These are phyloP conservation scores for Meteorus cinctellus DNA, from an alignment of 2,888 invertebrate species.

Conservation along the genomic window DNA sequence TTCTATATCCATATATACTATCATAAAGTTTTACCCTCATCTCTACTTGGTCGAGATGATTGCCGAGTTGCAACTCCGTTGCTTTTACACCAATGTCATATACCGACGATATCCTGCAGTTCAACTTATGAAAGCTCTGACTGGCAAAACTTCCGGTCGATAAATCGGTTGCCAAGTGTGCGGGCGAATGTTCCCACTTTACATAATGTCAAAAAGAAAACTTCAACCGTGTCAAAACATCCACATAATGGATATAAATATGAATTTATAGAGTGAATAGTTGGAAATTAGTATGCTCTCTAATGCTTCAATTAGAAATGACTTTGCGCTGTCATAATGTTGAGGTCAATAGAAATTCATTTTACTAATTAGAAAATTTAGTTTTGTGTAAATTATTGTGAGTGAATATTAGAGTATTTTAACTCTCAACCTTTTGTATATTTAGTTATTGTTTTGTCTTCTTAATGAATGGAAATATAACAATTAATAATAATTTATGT, in stretches of 20 bases:
- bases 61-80: not conserved
- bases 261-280: not conserved
- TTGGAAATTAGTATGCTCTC: not conserved
- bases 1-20: slow-evolving; percentile 1
- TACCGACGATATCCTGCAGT: not conserved
- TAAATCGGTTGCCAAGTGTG: not conserved
- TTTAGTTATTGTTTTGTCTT: too few relatives aligned
- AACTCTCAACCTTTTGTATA: too few relatives aligned
- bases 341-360: not conserved
- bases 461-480: too few relatives aligned
- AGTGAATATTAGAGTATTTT: not conserved
- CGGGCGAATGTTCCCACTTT: not conserved
- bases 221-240: not conserved
- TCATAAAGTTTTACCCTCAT: not conserved
- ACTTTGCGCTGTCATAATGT: not conserved
- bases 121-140: slow-evolving; percentile 4
- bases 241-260: not conserved
- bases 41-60: not conserved
- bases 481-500: too few relatives aligned
- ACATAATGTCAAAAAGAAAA: not conserved
- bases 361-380: not conserved
- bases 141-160: slow-evolving; percentile 15
- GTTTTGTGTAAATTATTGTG: not conserved
- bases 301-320: not conserved
- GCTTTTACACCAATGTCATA: slow-evolving; percentile 15